These are phyloP conservation scores for Dinocampus coccinellae DNA, from an alignment of 2,888 invertebrate species.

Conservation along the genomic window DNA sequence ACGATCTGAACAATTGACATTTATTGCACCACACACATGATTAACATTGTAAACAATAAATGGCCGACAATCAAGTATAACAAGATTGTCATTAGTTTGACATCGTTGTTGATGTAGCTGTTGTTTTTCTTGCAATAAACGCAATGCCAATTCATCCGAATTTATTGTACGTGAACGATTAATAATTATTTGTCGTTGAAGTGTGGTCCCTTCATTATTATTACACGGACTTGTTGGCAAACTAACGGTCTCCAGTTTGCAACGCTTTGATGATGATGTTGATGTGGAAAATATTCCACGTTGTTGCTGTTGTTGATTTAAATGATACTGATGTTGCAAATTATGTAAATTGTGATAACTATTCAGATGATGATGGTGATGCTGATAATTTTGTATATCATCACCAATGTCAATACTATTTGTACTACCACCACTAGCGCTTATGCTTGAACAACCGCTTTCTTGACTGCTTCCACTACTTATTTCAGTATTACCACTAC, in stretches of 20 bases:
- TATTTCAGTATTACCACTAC: slow-evolving; percentile 29
- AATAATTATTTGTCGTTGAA: slow-evolving; percentile 71
- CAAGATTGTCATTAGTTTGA: slow-evolving; percentile 41
- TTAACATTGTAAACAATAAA: slow-evolving; percentile 79
- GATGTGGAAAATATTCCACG: slow-evolving; percentile 19
- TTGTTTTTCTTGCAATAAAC: slow-evolving; percentile 67
- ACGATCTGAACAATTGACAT: slow-evolving; percentile 80
- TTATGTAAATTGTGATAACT: slow-evolving; percentile 5
- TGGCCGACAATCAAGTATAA: slow-evolving; percentile 78
- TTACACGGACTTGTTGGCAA: slow-evolving; percentile 72
- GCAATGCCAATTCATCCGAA: slow-evolving; percentile 71
- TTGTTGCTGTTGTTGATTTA: slow-evolving; percentile 17
- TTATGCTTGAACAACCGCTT: slow-evolving; percentile 13
- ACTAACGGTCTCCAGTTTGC: slow-evolving; percentile 72
- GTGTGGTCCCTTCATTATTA: slow-evolving; percentile 70
- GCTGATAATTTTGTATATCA: slow-evolving; percentile 43
- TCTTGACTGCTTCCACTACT: not conserved
- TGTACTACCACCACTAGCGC: slow-evolving; percentile 40
- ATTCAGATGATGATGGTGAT: slow-evolving; percentile 42
- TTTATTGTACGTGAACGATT: slow-evolving; percentile 72
- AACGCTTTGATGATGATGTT: slow-evolving; percentile 63
- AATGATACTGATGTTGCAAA: slow-evolving; percentile 23
- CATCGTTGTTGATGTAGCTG: slow-evolving; percentile 33
- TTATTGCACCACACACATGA: slow-evolving; percentile 78
- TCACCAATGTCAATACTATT: slow-evolving; percentile 44